Evolutionary conservation across 1,140 invertebrate genomes (phyloP), one percentile per base, ranked within the genome.

Genomic region (Paraescarpia echinospica): DNA sequence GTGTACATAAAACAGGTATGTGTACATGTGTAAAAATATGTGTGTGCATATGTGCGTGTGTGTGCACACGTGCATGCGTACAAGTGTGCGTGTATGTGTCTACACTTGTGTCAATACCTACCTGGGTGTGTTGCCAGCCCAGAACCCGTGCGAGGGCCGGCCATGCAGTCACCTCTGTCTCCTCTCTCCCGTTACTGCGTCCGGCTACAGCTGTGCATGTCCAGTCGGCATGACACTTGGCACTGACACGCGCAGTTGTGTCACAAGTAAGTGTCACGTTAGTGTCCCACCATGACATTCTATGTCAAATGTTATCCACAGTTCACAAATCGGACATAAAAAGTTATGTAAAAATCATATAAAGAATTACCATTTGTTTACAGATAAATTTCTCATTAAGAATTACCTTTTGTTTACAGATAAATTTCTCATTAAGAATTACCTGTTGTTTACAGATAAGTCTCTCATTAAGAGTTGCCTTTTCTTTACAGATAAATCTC

Each of bases 101-200:
- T 12, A 41, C 41, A 41, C 41, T 6, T 41, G 12, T 41, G 41
- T 6, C 41, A 41, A 12, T 41, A 41, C 4, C 41, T 31, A 14
- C 41, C 93, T 91, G n/a, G n/a, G n/a, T n/a, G 34, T 92, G 89
- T 77, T 94, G 94, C 59, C 92, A 96, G 95, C 94, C 18, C 95
- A 97, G 0, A 99, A 98, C 95, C 98, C 98, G 0, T 99, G 99
- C 95, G 96, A 96, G 27, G 97, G 97, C 27, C 97, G 97, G 0
- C 96, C 97, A 0, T 99, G 99, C 94, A 97, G 97, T 94, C 99
- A 99, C 94, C 96, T 99, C 1, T 99, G 99, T 96, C 96, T 99
- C 1, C 96, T 99, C 0, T 98, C 98, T 77, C 97, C 97, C 0
- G 96, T 96, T 59, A 34, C 33, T 31, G 33, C n/a, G 12, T 33